Base-by-base conservation (phyloP, 1,140 invertebrate species). In the Oncopodura yosiiana region DNA sequence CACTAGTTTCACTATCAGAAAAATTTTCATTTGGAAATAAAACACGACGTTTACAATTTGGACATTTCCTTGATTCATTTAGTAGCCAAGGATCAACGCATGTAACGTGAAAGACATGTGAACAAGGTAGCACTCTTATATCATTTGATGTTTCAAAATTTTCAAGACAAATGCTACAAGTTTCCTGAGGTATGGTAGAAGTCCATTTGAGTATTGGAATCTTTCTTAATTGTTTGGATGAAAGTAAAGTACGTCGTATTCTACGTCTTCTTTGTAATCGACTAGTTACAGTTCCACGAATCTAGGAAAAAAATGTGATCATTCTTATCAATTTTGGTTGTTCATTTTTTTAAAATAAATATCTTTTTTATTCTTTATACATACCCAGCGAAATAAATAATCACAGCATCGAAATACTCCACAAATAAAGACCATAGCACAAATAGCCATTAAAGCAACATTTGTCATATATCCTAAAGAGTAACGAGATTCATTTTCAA, bases 61-160 rank as follows among this genome's bases (percentile, higher is more conserved):
- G 54, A 50, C 54, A 56, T 36, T 49, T 39, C 14, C 54, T 26
- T 12, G 36, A 38, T 12, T 49, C 39, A 14, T 50, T 27, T 18
- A 50, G 27, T 23, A 56, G 48, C 54, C 54, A 56, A 16, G 54
- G 46, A 50, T 56, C 54, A 18, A 56, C 44, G 42, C 54, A 56
- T 1, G 18, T n/a, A 12, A 49, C 42, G 48, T 56, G 54, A 29
- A 56, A 56, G 2, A 56, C 54, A 45, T 56, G 54, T 18, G 54
- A 50, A 24, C 54, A 56, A 4, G 54, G 54, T 1, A 56, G 48
- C 12, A 56, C 39, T 9, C 54, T 34, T 29, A 56, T 49, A 44
- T 56, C 46, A 26, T 56, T 48, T 16, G 39, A 32, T 18, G 41
- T 14, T 18, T 42, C 42, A 30, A 56, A 56, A 12, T 43, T 43